These are phyloP conservation scores for Diachasma alloeum DNA, from an alignment of 1,140 invertebrate genomes.

Conservation along the genomic window DNA sequence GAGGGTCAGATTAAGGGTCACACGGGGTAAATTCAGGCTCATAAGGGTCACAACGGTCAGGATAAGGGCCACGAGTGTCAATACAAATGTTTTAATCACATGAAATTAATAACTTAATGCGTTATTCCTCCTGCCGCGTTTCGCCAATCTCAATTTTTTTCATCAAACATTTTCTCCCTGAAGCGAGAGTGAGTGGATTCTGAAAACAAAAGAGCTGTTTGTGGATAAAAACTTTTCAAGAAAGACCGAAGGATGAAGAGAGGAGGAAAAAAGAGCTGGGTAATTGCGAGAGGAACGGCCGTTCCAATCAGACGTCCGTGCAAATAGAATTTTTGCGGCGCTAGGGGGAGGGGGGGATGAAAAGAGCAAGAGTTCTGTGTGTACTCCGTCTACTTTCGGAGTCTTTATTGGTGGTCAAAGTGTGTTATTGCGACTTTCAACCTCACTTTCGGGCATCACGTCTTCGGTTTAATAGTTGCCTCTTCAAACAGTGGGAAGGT, in stretches of 20 bases:
- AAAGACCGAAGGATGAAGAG: not conserved
- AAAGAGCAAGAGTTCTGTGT: not conserved
- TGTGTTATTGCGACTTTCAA: not conserved
- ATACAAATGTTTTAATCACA: no score
- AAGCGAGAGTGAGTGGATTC: not conserved
- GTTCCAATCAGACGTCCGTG: constrained; percentile 19
- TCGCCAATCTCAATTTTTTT: no score
- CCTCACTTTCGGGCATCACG: not conserved
- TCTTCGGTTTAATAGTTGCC: not conserved
- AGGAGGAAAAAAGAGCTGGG: not conserved
- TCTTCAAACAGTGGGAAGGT: not conserved
- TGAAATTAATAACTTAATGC: no score
- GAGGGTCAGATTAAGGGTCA: no score
- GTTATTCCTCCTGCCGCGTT: no score
- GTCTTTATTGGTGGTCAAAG: not conserved
- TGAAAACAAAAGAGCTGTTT: not conserved
- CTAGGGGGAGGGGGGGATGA: not conserved
- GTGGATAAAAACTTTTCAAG: constrained; percentile 11
- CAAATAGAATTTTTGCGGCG: constrained; percentile 25
- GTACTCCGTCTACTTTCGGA: not conserved
- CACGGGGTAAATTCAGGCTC: no score
- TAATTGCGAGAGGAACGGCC: constrained; percentile 22
- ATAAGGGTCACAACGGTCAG: no score
- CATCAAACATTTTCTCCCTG: not conserved
- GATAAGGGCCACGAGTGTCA: no score